Percentiles rank a stretch among this genome's conserved stretches.
Conservation (phyloP, 2,888 invertebrate genomes). For the Euplagia quadripunctaria region DNA sequence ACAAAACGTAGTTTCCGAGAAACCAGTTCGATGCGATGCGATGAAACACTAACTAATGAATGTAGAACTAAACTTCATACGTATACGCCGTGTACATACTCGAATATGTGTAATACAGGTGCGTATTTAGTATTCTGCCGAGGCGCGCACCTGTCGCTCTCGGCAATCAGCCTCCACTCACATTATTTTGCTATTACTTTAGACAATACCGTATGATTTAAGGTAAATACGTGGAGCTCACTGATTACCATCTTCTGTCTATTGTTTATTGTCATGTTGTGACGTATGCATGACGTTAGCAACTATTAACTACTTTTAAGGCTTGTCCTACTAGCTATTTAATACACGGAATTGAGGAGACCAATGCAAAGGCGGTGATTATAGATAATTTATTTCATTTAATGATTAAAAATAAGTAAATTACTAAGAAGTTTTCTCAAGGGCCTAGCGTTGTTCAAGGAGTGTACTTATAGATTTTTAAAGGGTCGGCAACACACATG, state of each 20-base stretch:
- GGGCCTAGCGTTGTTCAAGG: too few species aligned
- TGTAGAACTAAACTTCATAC: constrained; percentile 58
- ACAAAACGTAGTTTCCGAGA: constrained; percentile 47
- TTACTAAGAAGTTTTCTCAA: too few species aligned
- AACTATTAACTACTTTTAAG: neutral
- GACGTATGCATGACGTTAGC: neutral
- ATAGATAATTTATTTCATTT: too few species aligned
- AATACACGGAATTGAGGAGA: too few species aligned
- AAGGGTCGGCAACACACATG: too few species aligned
- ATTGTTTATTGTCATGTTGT: constrained; percentile 14
- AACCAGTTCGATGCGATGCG: constrained; percentile 52
- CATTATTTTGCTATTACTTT: constrained; percentile 74
- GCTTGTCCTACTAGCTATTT: too few species aligned
- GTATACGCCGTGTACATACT: constrained; percentile 37
- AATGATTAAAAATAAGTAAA: too few species aligned
- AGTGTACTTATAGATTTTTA: too few species aligned
- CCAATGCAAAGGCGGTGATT: too few species aligned
- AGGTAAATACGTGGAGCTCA: constrained; percentile 58
- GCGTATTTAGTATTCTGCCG: constrained; percentile 70
- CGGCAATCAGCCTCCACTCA: constrained; percentile 71
- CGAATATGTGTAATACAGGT: constrained; percentile 35
- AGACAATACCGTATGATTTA: constrained; percentile 71
- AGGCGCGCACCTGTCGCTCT: constrained; percentile 69
- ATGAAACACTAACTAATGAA: constrained; percentile 67
- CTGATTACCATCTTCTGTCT: constrained; percentile 52